A percentile compares a stretch with the other conserved stretches of the same genome.
phyloP scores from a whole-genome alignment of 2,888 invertebrate species.

The Spatulosminthurus flaviceps region DNA sequence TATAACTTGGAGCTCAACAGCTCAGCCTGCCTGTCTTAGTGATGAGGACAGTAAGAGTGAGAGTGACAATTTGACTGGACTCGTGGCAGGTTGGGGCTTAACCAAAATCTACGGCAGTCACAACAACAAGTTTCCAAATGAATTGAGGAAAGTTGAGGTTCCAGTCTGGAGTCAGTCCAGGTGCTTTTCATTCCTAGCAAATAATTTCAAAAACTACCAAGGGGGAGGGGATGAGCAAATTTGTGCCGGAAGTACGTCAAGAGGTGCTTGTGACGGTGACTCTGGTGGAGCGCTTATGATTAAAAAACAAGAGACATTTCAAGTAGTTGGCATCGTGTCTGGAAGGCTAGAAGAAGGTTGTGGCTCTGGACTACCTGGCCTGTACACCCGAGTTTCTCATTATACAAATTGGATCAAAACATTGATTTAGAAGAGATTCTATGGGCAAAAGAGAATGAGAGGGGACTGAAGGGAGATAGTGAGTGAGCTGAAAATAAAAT shows the following conservation, averaged over 20 bases:
- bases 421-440: conserved; percentile 11
- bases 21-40: conserved; percentile 22
- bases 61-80: background rate
- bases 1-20: conserved; percentile 25
- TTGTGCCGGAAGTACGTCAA: conserved; percentile 9
- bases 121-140: background rate
- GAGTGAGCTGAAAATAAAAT: background rate
- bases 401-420: conserved; percentile 29
- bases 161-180: background rate
- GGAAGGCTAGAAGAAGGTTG: conserved; percentile 14
- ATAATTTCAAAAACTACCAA: background rate
- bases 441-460: background rate
- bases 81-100: conserved; percentile 35
- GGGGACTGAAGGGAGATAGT: background rate
- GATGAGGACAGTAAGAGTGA: background rate
- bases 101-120: background rate
- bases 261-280: conserved; percentile 28
- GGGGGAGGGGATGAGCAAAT: conserved; percentile 20
- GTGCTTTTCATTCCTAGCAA: background rate
- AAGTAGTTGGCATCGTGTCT: conserved; percentile 32
- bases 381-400: conserved; percentile 26
- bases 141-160: conserved; percentile 22
- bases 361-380: conserved; percentile 25
- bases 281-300: conserved; percentile 34
- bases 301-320: background rate